Conservation (phyloP, 2,888 invertebrate species). For the Gonocerus acuteangulatus region DNA sequence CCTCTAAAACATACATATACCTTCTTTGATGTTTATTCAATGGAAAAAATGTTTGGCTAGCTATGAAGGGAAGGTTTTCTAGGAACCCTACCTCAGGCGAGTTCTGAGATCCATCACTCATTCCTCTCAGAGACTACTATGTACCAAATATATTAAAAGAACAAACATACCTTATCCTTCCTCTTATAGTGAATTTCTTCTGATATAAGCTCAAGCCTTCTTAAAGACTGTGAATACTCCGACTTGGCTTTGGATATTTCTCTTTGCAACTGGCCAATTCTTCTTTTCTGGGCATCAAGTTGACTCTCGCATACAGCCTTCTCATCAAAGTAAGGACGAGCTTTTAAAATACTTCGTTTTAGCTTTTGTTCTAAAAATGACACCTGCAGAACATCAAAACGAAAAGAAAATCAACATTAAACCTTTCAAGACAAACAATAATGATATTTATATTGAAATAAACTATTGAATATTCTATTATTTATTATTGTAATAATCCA, state of each 20-base stretch:
- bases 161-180: constrained; percentile 43
- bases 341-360: constrained; percentile 73
- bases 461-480: too few relatives aligned
- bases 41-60: too few relatives aligned
- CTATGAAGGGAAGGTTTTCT: too few relatives aligned
- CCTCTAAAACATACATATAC: too few relatives aligned
- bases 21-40: too few relatives aligned
- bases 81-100: too few relatives aligned
- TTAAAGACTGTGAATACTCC: constrained; percentile 72
- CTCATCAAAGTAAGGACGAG: constrained; percentile 84
- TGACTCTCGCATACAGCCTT: constrained; percentile 80
- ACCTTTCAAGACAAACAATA: too few relatives aligned
- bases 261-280: constrained; percentile 71
- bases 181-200: constrained; percentile 74
- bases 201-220: constrained; percentile 79
- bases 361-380: constrained; percentile 74
- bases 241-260: constrained; percentile 71
- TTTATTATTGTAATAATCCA: too few relatives aligned
- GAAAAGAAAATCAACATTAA: background rate
- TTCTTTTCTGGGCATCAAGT: constrained; percentile 72
- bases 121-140: too few relatives aligned
- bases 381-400: constrained; percentile 47
- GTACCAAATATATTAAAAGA: too few relatives aligned
- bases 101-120: too few relatives aligned
- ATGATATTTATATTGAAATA: too few relatives aligned